Evolutionary conservation across 2,888 invertebrate genomes (phyloP).

Genomic region (Eumacrocentrus americanus): DNA sequence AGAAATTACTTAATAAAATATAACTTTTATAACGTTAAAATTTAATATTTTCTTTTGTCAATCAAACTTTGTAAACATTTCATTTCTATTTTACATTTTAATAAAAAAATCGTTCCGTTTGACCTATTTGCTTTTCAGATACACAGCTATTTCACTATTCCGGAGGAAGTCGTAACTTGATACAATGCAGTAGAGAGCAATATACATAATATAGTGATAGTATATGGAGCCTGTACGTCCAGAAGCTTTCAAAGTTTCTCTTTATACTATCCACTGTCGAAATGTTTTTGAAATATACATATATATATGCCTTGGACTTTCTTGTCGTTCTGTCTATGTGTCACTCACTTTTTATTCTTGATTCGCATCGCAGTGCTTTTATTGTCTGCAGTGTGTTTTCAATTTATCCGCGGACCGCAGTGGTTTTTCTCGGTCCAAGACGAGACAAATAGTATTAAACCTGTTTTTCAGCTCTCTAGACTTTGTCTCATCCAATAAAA

Average conservation of each 20-base stretch:
- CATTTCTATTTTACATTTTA: neutral
- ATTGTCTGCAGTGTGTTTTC: neutral
- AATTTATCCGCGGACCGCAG: neutral
- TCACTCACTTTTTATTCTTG: neutral
- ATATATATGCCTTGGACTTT: neutral
- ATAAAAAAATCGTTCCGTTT: neutral
- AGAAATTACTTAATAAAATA: too few species aligned
- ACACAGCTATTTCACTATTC: neutral
- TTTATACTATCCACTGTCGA: neutral
- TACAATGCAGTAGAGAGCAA: neutral
- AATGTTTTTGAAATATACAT: neutral
- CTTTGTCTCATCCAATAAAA: slow-evolving; percentile 22
- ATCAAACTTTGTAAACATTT: neutral
- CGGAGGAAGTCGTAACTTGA: neutral
- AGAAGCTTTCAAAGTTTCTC: neutral
- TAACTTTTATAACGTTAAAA: neutral
- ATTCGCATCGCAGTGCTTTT: neutral
- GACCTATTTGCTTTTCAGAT: neutral
- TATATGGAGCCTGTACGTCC: neutral
- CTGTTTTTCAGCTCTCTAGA: slow-evolving; percentile 24
- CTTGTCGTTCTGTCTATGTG: neutral
- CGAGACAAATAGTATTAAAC: slow-evolving; percentile 46
- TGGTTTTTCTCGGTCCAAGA: slow-evolving; percentile 10
- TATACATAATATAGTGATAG: neutral
- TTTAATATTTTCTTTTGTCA: neutral